Evolutionary conservation across 2,797 vertebrate genomes (phyloP), one percentile per base, ranked within the genome.

Genomic region (Macropodus opercularis): DNA sequence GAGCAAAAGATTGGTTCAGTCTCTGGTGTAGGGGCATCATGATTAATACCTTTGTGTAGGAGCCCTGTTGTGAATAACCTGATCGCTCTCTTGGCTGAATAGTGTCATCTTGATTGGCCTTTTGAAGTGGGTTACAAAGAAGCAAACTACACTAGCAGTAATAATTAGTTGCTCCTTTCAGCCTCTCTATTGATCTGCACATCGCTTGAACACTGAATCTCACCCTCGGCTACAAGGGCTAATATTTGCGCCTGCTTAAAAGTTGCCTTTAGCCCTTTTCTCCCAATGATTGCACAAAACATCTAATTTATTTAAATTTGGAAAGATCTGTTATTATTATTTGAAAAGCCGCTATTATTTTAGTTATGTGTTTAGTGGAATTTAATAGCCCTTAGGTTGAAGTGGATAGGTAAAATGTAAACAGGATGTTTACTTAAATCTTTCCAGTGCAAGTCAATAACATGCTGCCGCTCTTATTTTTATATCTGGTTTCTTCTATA

Each of bases 121-220:
- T 78, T 75, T 68, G 32, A 73, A 61, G 38, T 48, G 14, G 35
- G 18, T 39, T 43, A 65, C 56, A 56, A 77, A 72, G 29, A 24
- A 75, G 31, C 15, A 32, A 23, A 50, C 17, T 27, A 17, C 22
- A 34, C 32, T 29, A 23, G 8, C 18, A 50, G 40, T 23, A 19
- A 23, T 57, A 61, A 69, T 77, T 24, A 60, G 59, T 35, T 68
- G 55, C 50, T 57, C 42, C 38, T 72, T 63, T 71, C 58, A 75
- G 23, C 5, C 42, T 57, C n/a, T 41, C 34, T 67, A 77, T 81
- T 81, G 69, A 84, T 73, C 53, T 42, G 21, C 29, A 52, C 38
- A 61, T 71, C 40, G 57, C 32, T 9, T 29, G 47, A 32, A 69
- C 32, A 47, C 18, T 18, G 22, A 41, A 17, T 67, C 32, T 42